Evolutionary conservation across 2,797 vertebrate genomes (phyloP).

Genomic region (Neopelma chrysocephalum): DNA sequence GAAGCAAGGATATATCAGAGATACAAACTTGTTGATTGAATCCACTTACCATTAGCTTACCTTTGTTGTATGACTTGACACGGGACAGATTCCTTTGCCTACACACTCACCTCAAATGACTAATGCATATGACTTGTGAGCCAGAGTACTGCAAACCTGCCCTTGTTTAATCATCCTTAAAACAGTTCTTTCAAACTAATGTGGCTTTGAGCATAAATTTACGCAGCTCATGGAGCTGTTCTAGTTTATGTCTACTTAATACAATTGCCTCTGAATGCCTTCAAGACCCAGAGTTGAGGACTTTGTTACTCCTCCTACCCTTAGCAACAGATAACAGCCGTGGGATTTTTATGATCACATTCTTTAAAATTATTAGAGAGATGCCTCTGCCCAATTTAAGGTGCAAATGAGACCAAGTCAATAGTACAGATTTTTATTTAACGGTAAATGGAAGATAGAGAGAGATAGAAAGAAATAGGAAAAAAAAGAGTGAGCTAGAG

Average conservation of each 20-base stretch:
- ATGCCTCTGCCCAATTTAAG: neutral
- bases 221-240: neutral
- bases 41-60: neutral
- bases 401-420: neutral
- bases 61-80: neutral
- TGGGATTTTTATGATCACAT: neutral
- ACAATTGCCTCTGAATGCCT: neutral
- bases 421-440: neutral
- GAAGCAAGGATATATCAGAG: neutral
- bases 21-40: neutral
- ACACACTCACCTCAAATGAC: neutral
- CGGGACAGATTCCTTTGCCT: neutral
- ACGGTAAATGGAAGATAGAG: neutral
- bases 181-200: neutral
- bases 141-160: neutral
- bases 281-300: neutral
- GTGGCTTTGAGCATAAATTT: neutral
- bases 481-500: neutral
- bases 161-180: neutral
- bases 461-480: neutral
- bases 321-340: neutral
- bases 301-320: neutral
- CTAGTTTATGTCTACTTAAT: neutral
- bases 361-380: neutral
- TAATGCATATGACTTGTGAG: neutral